phyloP scores from a whole-genome alignment of 2,888 invertebrate species.

The Elaeidobius kamerunicus region DNA sequence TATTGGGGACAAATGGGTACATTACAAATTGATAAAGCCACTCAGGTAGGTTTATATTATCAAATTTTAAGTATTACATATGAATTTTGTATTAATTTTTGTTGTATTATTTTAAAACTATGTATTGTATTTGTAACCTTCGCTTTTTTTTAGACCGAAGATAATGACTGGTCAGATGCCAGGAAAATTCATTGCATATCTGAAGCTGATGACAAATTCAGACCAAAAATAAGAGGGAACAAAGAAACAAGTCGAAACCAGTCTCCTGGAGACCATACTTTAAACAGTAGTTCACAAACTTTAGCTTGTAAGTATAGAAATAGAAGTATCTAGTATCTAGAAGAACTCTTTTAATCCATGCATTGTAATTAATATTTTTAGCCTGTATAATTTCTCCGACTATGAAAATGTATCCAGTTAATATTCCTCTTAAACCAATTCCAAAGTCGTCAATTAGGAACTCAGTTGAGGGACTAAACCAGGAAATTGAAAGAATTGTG shows the following conservation, averaged over 20 bases:
- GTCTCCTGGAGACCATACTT: slow-evolving; percentile 52
- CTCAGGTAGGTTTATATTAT: slow-evolving; percentile 71
- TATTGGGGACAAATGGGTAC: slow-evolving; percentile 62
- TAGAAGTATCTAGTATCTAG: no score
- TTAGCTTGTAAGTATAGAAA: slow-evolving; percentile 36
- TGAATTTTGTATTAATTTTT: not conserved
- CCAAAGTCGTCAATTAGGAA: slow-evolving; percentile 69
- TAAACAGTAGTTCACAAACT: slow-evolving; percentile 55
- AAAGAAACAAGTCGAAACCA: slow-evolving; percentile 45
- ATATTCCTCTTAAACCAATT: slow-evolving; percentile 57
- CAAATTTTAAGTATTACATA: not conserved
- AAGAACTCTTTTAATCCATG: no score
- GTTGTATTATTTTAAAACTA: not conserved
- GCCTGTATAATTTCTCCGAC: slow-evolving; percentile 42
- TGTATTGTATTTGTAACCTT: no score
- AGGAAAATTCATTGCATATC: slow-evolving; percentile 54
- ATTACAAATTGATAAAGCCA: slow-evolving; percentile 73
- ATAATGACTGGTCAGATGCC: slow-evolving; percentile 53
- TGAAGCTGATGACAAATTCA: slow-evolving; percentile 54
- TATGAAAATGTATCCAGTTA: slow-evolving; percentile 56
- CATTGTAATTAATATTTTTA: slow-evolving; percentile 28
- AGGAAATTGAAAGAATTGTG: slow-evolving; percentile 80
- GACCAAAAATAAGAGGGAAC: slow-evolving; percentile 54
- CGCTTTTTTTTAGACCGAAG: slow-evolving; percentile 61
- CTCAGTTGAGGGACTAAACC: slow-evolving; percentile 83